A percentile compares a stretch with the other conserved stretches of the same genome.
phyloP scores from a whole-genome alignment of 92 coral and sea anemone species.

The Montipora capitata region DNA sequence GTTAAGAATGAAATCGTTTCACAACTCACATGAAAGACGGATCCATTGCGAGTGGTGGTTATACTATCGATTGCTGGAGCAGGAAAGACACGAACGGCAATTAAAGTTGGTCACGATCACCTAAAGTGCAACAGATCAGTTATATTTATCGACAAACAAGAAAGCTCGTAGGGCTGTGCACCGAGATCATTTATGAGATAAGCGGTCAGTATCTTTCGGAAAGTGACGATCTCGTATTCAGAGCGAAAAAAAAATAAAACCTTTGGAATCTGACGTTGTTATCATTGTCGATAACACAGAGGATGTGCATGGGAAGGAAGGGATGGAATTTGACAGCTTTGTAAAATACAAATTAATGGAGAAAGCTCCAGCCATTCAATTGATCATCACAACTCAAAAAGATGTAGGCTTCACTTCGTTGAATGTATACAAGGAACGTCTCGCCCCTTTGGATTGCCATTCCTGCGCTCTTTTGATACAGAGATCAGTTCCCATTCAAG shows the following conservation, averaged over 20 bases:
- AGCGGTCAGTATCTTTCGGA: slow-evolving; percentile 17
- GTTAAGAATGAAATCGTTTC: not conserved
- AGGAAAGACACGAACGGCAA: slow-evolving; percentile 70
- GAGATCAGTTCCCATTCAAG: not conserved
- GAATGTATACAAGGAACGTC: not conserved
- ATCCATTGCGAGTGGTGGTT: slow-evolving; percentile 21
- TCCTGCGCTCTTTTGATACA: slow-evolving; percentile 2
- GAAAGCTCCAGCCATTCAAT: slow-evolving; percentile 2
- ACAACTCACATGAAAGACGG: slow-evolving; percentile 6
- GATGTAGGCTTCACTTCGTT: slow-evolving; percentile 7
- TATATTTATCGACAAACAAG: not conserved
- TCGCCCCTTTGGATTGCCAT: not conserved
- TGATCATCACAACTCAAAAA: slow-evolving; percentile 24
- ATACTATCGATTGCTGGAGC: slow-evolving; percentile 59
- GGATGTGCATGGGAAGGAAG: slow-evolving; percentile 46
- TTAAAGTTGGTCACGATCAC: slow-evolving; percentile 35
- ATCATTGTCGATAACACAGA: slow-evolving; percentile 74
- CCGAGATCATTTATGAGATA: slow-evolving; percentile 39
- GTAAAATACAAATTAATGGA: not conserved
- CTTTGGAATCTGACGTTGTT: slow-evolving; percentile 20
- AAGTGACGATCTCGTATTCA: slow-evolving; percentile 47
- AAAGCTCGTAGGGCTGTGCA: slow-evolving; percentile 27
- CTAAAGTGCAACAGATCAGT: not conserved
- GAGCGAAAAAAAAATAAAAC: slow-evolving; percentile 17
- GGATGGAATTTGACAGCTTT: slow-evolving; percentile 14